Evolutionary conservation across 2,797 vertebrate genomes (phyloP).

Genomic region (Enteromius argenteus): DNA sequence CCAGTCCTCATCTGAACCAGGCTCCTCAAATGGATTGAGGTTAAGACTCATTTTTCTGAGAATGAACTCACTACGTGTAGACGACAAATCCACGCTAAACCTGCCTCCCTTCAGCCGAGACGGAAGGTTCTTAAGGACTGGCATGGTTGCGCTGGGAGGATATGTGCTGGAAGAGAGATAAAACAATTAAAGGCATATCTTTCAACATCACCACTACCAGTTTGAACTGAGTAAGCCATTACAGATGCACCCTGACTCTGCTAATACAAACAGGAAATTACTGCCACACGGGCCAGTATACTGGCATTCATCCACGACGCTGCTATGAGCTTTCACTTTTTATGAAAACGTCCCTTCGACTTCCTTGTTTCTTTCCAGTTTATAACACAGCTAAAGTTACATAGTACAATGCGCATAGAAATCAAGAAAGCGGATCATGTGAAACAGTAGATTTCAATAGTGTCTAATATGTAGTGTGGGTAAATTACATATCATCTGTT

Average conservation of each 20-base stretch:
- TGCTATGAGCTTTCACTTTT: slow-evolving; percentile 16
- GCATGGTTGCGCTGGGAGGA: slow-evolving; percentile 72
- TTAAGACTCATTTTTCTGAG: slow-evolving; percentile 83
- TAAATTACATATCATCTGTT: background rate
- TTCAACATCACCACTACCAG: background rate
- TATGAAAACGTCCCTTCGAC: background rate
- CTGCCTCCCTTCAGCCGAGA: slow-evolving; percentile 76
- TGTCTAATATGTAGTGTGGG: background rate
- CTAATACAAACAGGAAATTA: slow-evolving; percentile 42
- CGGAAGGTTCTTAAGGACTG: slow-evolving; percentile 80
- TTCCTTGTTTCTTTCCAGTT: background rate
- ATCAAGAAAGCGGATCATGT: background rate
- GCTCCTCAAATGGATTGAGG: slow-evolving; percentile 74
- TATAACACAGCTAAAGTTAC: background rate
- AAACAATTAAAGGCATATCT: slow-evolving; percentile 51
- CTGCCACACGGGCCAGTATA: slow-evolving; percentile 15
- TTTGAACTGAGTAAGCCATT: background rate
- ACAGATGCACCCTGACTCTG: slow-evolving; percentile 7
- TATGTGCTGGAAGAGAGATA: slow-evolving; percentile 57
- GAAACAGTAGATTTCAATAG: background rate
- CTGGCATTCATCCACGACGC: slow-evolving; percentile 13
- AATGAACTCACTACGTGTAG: slow-evolving; percentile 70
- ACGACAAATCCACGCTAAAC: slow-evolving; percentile 70
- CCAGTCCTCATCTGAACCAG: slow-evolving; percentile 63
- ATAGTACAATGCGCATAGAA: background rate